phyloP scores from a whole-genome alignment of 30 jellyfish, hydroid and myxozoan genomes.

The Hydractinia echinata region DNA sequence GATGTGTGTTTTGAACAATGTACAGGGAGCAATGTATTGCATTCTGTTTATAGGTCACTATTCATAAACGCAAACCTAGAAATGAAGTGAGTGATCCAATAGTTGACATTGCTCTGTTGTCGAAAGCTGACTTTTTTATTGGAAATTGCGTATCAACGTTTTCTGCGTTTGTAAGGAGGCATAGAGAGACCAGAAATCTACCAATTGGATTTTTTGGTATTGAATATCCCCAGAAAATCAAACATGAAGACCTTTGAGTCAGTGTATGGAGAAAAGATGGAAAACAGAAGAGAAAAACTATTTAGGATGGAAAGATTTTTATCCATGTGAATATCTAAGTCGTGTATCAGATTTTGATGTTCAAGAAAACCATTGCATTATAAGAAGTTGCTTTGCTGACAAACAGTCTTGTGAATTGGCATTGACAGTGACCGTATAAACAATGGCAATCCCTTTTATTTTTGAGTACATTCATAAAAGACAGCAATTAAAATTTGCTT shows the following conservation, averaged over 20 bases:
- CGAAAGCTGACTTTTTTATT: constrained; percentile 69
- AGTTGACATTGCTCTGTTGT: constrained; percentile 80
- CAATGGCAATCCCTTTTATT: too few relatives aligned
- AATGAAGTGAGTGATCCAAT: constrained; percentile 79
- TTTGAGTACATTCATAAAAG: too few relatives aligned
- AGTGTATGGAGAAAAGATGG: not conserved
- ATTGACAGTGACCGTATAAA: too few relatives aligned
- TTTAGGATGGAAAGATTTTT: too few relatives aligned
- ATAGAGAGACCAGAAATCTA: constrained; percentile 50
- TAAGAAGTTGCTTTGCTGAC: not conserved
- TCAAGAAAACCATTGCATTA: not conserved
- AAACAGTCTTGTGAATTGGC: too few relatives aligned
- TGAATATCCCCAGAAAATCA: not conserved
- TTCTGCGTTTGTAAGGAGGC: constrained; percentile 84
- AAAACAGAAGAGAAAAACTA: too few relatives aligned
- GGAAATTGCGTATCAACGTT: constrained; percentile 96
- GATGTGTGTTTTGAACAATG: not conserved
- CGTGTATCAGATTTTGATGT: not conserved
- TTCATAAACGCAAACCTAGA: constrained; percentile 44
- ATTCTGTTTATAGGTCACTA: constrained; percentile 31
- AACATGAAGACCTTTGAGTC: not conserved
- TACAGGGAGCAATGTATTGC: not conserved
- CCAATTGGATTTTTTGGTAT: constrained; percentile 63
- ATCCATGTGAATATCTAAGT: too few relatives aligned
- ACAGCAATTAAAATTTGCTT: too few relatives aligned